Evolutionary conservation across 2,888 invertebrate species (phyloP).

Genomic region (Escarpia spicata): DNA sequence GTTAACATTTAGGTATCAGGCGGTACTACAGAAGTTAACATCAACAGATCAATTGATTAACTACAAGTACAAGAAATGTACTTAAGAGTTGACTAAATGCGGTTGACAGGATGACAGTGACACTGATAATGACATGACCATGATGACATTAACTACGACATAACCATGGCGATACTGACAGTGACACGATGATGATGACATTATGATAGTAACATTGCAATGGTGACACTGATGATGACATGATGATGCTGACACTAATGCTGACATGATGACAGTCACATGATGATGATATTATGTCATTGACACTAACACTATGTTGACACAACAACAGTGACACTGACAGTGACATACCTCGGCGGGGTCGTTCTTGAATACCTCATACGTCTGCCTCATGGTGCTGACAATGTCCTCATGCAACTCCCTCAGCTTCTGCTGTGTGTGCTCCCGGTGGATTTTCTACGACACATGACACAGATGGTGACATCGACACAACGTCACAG

Average conservation of each 20-base stretch:
- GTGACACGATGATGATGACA: no score
- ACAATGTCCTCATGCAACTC: conserved; percentile 60
- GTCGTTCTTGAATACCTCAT: conserved; percentile 61
- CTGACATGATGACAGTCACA: background rate
- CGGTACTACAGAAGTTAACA: background rate
- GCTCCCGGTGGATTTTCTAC: conserved; percentile 67
- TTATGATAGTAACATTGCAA: no score
- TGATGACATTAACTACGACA: no score
- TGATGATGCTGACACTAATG: background rate
- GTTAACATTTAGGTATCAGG: background rate
- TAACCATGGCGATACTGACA: no score
- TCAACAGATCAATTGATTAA: background rate
- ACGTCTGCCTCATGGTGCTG: conserved; percentile 58
- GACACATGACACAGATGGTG: background rate
- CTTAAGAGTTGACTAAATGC: no score
- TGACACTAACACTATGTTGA: background rate
- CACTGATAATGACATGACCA: no score
- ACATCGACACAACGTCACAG: background rate
- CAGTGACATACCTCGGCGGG: conserved; percentile 51
- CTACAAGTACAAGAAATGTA: no score
- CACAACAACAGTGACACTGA: background rate
- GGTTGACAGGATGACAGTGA: no score
- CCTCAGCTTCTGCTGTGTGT: conserved; percentile 54
- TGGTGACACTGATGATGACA: background rate
- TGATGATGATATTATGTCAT: background rate